Base-by-base conservation (phyloP, 1,140 invertebrate species). In the Tetramorium simillimum region DNA sequence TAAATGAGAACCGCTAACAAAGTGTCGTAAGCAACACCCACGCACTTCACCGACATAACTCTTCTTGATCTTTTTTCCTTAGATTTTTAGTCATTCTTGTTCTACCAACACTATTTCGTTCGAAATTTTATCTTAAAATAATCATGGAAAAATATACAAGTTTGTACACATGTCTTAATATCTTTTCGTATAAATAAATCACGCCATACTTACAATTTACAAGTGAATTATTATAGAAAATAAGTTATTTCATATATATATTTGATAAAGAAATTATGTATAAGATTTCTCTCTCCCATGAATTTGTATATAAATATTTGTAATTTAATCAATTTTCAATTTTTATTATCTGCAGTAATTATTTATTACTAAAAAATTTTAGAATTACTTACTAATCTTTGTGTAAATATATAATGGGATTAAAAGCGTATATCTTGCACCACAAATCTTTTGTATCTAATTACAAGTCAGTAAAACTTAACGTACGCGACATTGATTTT, bases 401-500 rank as follows among this genome's bases (percentile, higher is more conserved):
- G 6, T 18, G 18, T 51, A 62, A 46, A 28, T 18, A 33, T 18
- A n/a, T 46, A 46, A 37, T 53, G 16, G 12, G 3, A 58, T 72
- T 43, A 72, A 40, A 24, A 43, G 33, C 28, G 12, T 12, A 21
- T 73, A 33, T 43, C 21, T 40, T 56, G 21, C 33, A 33, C 6
- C 18, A 63, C 28, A 49, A 69, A 65, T 81, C 70, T 40, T 70
- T 24, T 37, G 51, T 58, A 16, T 14, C 9, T 40, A 60, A 49
- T 70, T 70, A 70, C 21, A 49, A 46, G 28, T 9, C 28, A 5
- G 7, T 58, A 60, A 60, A 82, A 58, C 18, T 73, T 49, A 84
- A 75, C 1, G 16, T 33, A 28, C 1, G 49, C 49, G 40, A n/a
- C 24, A 40, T 73, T 37, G 56, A 73, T 60, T 75, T 73, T 84